Conservation (phyloP, 2,113 vertebrate species). For the Rhineura floridana region DNA sequence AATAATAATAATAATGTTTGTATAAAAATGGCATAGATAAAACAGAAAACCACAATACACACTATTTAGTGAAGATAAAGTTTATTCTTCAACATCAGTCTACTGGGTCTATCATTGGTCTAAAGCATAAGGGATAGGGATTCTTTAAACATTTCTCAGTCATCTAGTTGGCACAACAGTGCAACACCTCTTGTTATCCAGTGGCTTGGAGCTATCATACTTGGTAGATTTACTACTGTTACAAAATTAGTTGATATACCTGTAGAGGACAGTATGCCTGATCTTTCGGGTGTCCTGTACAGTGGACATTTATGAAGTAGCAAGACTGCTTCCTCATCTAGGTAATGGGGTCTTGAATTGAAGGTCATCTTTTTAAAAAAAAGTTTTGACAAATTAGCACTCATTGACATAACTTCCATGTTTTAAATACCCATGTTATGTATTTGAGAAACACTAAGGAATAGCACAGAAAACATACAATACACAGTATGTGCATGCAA, state of each 20-base stretch:
- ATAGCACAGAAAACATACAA: neutral
- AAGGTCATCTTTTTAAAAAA: conserved; percentile 6
- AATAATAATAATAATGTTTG: neutral
- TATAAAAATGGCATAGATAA: neutral
- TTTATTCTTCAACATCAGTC: conserved; percentile 10
- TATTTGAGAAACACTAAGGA: neutral
- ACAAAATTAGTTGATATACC: conserved; percentile 18
- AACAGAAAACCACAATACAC: neutral
- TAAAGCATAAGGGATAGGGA: neutral
- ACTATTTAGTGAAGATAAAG: neutral
- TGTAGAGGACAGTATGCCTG: neutral
- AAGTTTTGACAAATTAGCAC: neutral
- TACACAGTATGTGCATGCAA: neutral
- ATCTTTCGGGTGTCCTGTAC: conserved; percentile 41
- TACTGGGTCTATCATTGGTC: neutral
- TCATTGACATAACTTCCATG: too few relatives aligned
- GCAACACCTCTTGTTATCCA: conserved; percentile 62
- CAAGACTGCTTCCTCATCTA: neutral
- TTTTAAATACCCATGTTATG: neutral
- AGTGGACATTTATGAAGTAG: conserved; percentile 35
- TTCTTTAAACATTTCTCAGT: conserved; percentile 23
- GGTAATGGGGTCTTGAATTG: neutral
- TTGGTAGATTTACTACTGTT: conserved; percentile 38
- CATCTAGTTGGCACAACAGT: conserved; percentile 54
- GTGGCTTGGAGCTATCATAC: conserved; percentile 7